Percentiles rank a stretch among this genome's conserved stretches.
These are phyloP conservation scores for Dreissena polymorpha DNA, from an alignment of 1,140 invertebrate species.

Conservation along the genomic window DNA sequence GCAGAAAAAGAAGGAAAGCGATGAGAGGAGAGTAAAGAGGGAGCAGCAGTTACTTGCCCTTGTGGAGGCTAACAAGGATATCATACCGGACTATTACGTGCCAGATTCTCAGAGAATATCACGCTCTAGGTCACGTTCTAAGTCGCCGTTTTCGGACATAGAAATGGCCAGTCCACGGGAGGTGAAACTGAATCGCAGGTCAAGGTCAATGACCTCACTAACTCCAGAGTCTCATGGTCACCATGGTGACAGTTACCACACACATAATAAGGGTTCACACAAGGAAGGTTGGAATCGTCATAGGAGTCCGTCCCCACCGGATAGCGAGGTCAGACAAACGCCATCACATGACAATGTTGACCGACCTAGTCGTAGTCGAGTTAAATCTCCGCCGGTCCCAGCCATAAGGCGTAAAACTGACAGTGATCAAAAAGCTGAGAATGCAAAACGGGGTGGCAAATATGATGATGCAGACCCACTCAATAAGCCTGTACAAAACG, in stretches of 20 bases:
- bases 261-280: slow-evolving; percentile 3
- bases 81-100: slow-evolving; percentile 65
- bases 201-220: slow-evolving; percentile 66
- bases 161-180: slow-evolving; percentile 57
- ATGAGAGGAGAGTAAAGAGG: slow-evolving; percentile 63
- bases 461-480: slow-evolving; percentile 61
- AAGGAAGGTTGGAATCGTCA: slow-evolving; percentile 2
- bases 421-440: slow-evolving; percentile 47
- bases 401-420: slow-evolving; percentile 66
- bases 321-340: neutral
- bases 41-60: slow-evolving; percentile 68
- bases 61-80: slow-evolving; percentile 71
- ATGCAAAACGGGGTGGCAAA: slow-evolving; percentile 46
- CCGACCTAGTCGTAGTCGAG: neutral
- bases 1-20: slow-evolving; percentile 66
- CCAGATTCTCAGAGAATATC: slow-evolving; percentile 47
- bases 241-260: slow-evolving; percentile 11
- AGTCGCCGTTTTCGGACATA: slow-evolving; percentile 60
- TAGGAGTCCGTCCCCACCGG: slow-evolving; percentile 4
- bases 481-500: slow-evolving; percentile 60
- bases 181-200: slow-evolving; percentile 45
- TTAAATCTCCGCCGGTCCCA: slow-evolving; percentile 70
- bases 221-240: slow-evolving; percentile 49
- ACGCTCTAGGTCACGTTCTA: slow-evolving; percentile 47
- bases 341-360: neutral